Conservation (phyloP, 2,888 invertebrate genomes). For the Drosophila anomelani region DNA sequence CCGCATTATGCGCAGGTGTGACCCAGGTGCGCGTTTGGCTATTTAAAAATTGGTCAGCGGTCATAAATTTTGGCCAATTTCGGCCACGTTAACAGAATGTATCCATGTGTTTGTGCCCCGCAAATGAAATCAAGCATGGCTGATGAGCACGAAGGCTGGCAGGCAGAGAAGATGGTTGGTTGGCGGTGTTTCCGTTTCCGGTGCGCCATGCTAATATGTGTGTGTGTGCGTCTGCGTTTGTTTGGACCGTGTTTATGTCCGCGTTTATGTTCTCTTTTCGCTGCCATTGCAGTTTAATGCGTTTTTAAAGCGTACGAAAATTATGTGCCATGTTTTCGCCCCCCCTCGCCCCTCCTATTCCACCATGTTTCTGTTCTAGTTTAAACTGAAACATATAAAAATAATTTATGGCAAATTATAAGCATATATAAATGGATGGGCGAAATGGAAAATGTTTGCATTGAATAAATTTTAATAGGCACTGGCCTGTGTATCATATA, state of each 20-base stretch:
- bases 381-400: slow-evolving; percentile 38
- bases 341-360: not conserved
- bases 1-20: slow-evolving; percentile 80
- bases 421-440: slow-evolving; percentile 13
- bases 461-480: slow-evolving; percentile 31
- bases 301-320: slow-evolving; percentile 58
- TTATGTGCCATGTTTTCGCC: slow-evolving; percentile 36
- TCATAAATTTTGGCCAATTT: slow-evolving; percentile 65
- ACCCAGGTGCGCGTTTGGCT: slow-evolving; percentile 77
- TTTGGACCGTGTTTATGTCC: slow-evolving; percentile 32
- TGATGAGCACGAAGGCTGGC: slow-evolving; percentile 19
- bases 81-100: slow-evolving; percentile 32
- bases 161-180: slow-evolving; percentile 1
- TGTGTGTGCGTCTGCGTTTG: not conserved
- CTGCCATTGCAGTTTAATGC: slow-evolving; percentile 65
- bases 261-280: slow-evolving; percentile 35
- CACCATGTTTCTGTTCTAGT: slow-evolving; percentile 20
- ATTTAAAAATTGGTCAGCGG: slow-evolving; percentile 77
- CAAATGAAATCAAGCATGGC: slow-evolving; percentile 54
- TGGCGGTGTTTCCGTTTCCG: slow-evolving; percentile 18
- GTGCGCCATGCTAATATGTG: not conserved
- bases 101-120: slow-evolving; percentile 13
- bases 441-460: slow-evolving; percentile 24
- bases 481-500: too few species aligned
- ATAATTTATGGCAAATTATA: slow-evolving; percentile 46